Evolutionary conservation across 23 tunicate genomes (phyloP), one percentile per base, ranked within the genome.

Genomic region (Halocynthia roretzi): DNA sequence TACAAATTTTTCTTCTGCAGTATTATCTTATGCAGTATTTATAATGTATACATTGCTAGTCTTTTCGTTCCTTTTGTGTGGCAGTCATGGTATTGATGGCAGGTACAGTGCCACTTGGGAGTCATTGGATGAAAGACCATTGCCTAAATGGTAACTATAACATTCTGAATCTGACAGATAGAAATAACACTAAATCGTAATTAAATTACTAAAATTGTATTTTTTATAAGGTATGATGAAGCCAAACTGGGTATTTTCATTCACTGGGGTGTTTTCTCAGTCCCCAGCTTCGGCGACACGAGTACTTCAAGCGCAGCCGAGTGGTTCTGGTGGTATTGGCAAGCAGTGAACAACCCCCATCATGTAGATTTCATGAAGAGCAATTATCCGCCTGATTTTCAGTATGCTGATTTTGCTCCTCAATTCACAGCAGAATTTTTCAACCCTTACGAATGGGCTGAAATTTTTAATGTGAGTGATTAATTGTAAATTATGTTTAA

Each of bases 251-350:
- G 93, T 12, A 87, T 87, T 58, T 87, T 87, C 56, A 87, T 87
- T 62, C 93, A 87, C 68, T 87, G 93, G 93, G 93, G 93, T 9
- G 86, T 82, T 48, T 82, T 87, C 61, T 82, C 86, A 10, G 86
- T 87, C 23, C 93, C 86, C 6, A 74, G 78, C 56, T 74, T 54
- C 31, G 78, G 62, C 20, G 56, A 52, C 15, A 20, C 70, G 31
- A 15, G 10, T 9, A 15, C 10, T 65, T 40, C 48, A 5, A 65
- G 48, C 58, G 92, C 82, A 48, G 75, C 80, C 6, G 95, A 88
- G 58, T 88, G 95, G 95, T 88, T 88, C 75, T 88, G 95, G 95
- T 83, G 82, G 82, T 20, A 75, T 10, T 88, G 95, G 95, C 57
- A 88, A 75, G 87, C 82, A 12, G 48, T 75, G 22, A 78, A 66